Conservation (phyloP, 1,140 invertebrate genomes). For the Mycetomoellerius zeteki region DNA sequence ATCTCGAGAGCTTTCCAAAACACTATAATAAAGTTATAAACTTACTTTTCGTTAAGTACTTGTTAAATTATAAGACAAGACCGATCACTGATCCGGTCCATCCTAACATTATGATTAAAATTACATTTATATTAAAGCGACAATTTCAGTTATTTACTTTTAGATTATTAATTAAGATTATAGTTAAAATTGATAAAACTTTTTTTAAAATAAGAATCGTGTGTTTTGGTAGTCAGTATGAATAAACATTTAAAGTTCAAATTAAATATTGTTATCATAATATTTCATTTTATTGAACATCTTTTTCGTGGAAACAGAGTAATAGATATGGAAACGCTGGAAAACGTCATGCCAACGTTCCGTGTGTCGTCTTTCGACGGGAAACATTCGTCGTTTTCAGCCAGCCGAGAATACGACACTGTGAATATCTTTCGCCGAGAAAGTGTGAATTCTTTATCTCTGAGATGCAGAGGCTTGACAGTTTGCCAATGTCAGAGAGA, state of each 20-base stretch:
- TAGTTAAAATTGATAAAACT: not conserved
- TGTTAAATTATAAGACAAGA: too few species aligned
- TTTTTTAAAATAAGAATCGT: not conserved
- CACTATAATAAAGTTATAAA: too few species aligned
- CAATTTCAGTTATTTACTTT: not conserved
- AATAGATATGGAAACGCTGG: constrained; percentile 38
- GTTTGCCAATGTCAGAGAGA: constrained; percentile 60
- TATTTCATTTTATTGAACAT: constrained; percentile 15
- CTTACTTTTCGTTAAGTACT: too few species aligned
- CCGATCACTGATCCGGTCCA: too few species aligned
- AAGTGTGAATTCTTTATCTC: constrained; percentile 65
- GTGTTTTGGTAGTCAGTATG: not conserved
- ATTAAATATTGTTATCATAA: not conserved
- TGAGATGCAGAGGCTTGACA: constrained; percentile 58
- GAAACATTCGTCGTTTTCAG: constrained; percentile 60
- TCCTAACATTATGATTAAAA: not conserved
- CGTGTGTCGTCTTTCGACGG: constrained; percentile 48
- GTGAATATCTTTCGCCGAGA: constrained; percentile 56
- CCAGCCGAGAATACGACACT: constrained; percentile 53
- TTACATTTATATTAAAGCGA: not conserved
- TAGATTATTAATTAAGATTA: not conserved
- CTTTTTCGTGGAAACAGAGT: constrained; percentile 14
- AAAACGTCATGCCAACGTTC: constrained; percentile 44
- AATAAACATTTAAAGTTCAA: not conserved
- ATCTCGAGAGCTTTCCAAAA: too few species aligned